A percentile compares a stretch with the other conserved stretches of the same genome.
phyloP scores from a whole-genome alignment of 2,888 invertebrate genomes.

The Brassicogethes aeneus region DNA sequence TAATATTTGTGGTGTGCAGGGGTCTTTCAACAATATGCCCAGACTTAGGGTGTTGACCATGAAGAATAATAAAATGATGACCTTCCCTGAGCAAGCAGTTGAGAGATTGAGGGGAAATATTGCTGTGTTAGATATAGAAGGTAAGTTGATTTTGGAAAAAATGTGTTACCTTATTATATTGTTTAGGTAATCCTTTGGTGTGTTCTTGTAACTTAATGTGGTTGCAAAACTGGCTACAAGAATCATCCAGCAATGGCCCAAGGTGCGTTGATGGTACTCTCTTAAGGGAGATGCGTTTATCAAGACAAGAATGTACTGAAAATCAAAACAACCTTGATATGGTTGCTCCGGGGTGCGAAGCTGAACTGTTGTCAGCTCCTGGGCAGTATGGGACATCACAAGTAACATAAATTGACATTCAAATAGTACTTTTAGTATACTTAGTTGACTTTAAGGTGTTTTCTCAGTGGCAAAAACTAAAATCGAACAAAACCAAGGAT shows the following conservation, averaged over 20 bases:
- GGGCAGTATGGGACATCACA: conserved; percentile 48
- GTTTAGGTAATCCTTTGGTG: conserved; percentile 68
- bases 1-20: conserved; percentile 69
- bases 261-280: conserved; percentile 70
- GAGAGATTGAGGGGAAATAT: conserved; percentile 70
- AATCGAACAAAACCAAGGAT: conserved; percentile 42
- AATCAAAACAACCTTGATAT: conserved; percentile 44
- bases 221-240: conserved; percentile 75
- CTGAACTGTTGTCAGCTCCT: conserved; percentile 45
- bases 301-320: conserved; percentile 56
- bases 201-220: conserved; percentile 78
- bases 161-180: neutral
- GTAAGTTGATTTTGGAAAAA: conserved; percentile 39
- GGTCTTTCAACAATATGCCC: conserved; percentile 75
- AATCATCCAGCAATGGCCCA: conserved; percentile 66
- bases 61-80: conserved; percentile 65
- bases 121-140: conserved; percentile 75
- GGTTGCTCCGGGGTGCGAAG: conserved; percentile 59
- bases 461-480: conserved; percentile 48
- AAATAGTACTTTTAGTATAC: neutral
- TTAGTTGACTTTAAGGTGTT: conserved; percentile 46
- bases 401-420: conserved; percentile 23
- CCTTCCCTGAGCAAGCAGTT: conserved; percentile 65
- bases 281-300: conserved; percentile 63
- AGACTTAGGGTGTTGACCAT: conserved; percentile 71